A percentile compares a stretch with the other conserved stretches of the same genome.
phyloP scores from a whole-genome alignment of 2,888 invertebrate species.

The Noctua janthina region DNA sequence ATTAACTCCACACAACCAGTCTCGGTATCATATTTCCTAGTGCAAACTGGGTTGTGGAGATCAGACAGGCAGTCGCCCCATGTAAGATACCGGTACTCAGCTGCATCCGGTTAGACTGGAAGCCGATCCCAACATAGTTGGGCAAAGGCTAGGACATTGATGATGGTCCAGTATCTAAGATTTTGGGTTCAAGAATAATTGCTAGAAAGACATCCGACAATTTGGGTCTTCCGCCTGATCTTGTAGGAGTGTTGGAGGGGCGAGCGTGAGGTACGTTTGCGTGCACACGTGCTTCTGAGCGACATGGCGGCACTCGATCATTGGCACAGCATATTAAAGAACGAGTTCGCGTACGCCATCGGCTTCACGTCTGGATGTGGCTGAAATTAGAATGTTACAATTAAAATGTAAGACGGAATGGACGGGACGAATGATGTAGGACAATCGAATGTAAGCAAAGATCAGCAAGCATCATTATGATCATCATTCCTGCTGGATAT shows the following conservation, averaged over 20 bases:
- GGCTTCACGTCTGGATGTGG: slow-evolving; percentile 99
- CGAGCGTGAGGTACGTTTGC: slow-evolving; percentile 46
- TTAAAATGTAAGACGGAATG: background rate
- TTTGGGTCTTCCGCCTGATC: slow-evolving; percentile 18
- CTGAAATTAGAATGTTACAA: slow-evolving; percentile 89
- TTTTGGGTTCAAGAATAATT: background rate
- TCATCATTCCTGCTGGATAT: background rate
- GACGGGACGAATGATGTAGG: background rate
- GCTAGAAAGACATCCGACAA: background rate
- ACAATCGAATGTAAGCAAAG: background rate
- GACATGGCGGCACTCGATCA: slow-evolving; percentile 70
- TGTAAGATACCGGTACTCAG: background rate
- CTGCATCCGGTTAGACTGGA: background rate
- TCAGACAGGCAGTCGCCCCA: background rate
- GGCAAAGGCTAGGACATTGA: background rate
- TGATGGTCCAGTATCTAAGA: background rate
- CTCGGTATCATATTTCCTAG: background rate
- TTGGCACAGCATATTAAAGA: slow-evolving; percentile 94
- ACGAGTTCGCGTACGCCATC: slow-evolving; percentile 98
- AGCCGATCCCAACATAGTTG: background rate
- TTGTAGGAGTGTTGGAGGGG: slow-evolving; percentile 45
- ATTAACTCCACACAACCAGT: background rate
- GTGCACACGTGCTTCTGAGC: slow-evolving; percentile 42
- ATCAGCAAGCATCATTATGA: background rate
- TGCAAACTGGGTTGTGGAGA: background rate